Conservation (phyloP, 1,140 invertebrate species). For the Drosophila burlai region DNA sequence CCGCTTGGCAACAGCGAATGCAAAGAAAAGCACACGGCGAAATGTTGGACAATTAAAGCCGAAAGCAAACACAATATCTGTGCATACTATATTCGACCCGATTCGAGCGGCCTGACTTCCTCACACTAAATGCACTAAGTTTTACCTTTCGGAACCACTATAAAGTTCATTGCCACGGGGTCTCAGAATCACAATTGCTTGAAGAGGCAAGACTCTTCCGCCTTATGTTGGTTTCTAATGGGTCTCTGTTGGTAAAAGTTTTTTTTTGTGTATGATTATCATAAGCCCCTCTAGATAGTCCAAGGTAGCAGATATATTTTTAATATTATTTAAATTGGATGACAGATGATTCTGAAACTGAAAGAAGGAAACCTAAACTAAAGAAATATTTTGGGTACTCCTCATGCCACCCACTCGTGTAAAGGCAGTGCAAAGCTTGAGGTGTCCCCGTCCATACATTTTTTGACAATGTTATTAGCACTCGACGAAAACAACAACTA, state of each 20-base stretch:
- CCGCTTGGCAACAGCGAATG: constrained; percentile 57
- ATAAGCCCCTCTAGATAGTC: no score
- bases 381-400: constrained; percentile 9
- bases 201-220: neutral
- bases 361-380: neutral
- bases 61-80: constrained; percentile 33
- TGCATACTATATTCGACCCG: constrained; percentile 21
- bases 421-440: constrained; percentile 12
- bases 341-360: neutral
- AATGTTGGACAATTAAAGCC: constrained; percentile 34
- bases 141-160: constrained; percentile 14
- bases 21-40: constrained; percentile 40
- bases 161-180: constrained; percentile 17
- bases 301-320: neutral
- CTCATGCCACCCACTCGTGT: constrained; percentile 35
- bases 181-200: neutral
- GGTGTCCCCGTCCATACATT: constrained; percentile 23
- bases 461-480: constrained; percentile 63
- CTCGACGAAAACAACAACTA: constrained; percentile 40
- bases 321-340: neutral
- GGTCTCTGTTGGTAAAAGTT: neutral
- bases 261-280: neutral
- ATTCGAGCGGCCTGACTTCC: neutral
- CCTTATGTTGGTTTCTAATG: neutral
- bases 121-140: constrained; percentile 18